Conservation (phyloP, 2,797 vertebrate species). For the Sebastiscus albofasciatus region DNA sequence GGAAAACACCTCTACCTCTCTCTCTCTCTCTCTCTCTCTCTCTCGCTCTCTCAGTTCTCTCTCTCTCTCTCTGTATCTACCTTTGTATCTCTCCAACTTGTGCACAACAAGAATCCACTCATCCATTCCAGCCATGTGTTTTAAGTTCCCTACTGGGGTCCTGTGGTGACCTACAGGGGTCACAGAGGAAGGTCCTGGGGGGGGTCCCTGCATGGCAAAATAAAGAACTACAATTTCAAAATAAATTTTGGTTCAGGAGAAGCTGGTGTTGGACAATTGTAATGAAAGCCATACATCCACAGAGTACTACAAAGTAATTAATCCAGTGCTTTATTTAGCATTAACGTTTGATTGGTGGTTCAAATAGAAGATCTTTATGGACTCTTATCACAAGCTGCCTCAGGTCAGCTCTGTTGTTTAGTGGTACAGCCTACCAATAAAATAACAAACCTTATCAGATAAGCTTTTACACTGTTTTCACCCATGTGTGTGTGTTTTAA, state of each 20-base stretch:
- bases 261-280: not conserved
- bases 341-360: not conserved
- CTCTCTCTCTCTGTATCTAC: not conserved
- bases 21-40: no score
- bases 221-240: constrained; percentile 18
- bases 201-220: constrained; percentile 33
- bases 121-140: constrained; percentile 63
- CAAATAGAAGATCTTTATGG: not conserved
- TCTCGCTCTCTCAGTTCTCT: not conserved
- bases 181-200: constrained; percentile 22
- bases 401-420: not conserved
- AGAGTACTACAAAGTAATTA: not conserved
- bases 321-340: not conserved
- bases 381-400: not conserved
- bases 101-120: constrained; percentile 51
- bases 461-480: not conserved
- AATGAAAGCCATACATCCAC: not conserved
- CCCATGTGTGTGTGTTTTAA: not conserved
- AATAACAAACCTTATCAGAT: constrained; percentile 35
- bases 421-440: not conserved
- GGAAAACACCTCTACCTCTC: not conserved
- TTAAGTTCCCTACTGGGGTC: constrained; percentile 57
- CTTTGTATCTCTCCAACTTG: constrained; percentile 21
- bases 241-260: not conserved
- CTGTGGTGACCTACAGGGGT: constrained; percentile 52